These are phyloP conservation scores for Epinephelus coioides DNA, from an alignment of 2,797 vertebrate species.

Conservation along the genomic window DNA sequence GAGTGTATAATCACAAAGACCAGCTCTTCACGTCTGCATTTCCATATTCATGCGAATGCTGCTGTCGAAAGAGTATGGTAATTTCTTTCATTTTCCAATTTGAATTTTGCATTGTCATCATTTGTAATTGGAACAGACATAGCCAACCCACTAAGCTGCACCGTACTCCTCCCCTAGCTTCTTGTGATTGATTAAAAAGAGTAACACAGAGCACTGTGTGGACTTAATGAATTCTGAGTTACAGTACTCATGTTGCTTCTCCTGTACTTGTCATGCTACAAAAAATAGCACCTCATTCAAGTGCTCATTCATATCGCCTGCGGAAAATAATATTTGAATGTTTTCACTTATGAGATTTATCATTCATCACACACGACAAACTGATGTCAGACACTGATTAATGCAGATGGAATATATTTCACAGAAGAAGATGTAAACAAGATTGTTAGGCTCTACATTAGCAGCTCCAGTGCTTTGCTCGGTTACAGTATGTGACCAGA, in stretches of 20 bases:
- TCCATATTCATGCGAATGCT: constrained; percentile 77
- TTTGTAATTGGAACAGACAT: constrained; percentile 62
- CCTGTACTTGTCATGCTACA: constrained; percentile 18
- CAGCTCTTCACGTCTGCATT: constrained; percentile 60
- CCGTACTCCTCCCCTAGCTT: constrained; percentile 8
- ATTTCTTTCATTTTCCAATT: constrained; percentile 61
- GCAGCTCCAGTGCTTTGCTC: constrained; percentile 52
- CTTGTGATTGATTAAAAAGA: constrained; percentile 45
- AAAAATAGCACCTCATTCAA: neutral
- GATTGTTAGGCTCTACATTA: constrained; percentile 58
- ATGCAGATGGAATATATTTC: constrained; percentile 43
- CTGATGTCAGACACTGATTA: constrained; percentile 40
- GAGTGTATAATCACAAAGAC: constrained; percentile 61
- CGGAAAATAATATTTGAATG: neutral
- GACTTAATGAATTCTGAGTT: constrained; percentile 21
- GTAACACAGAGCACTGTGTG: neutral
- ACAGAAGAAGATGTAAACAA: constrained; percentile 55
- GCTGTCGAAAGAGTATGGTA: constrained; percentile 60
- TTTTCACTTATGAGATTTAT: neutral
- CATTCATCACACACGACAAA: constrained; percentile 37
- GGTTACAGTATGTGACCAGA: constrained; percentile 48
- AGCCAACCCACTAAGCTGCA: constrained; percentile 23
- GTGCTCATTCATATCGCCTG: neutral
- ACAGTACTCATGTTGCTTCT: constrained; percentile 6
- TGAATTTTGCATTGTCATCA: constrained; percentile 67